A percentile compares a stretch with the other conserved stretches of the same genome.
phyloP scores from a whole-genome alignment of 1,140 invertebrate species.

The Pentalonia nigronervosa region DNA sequence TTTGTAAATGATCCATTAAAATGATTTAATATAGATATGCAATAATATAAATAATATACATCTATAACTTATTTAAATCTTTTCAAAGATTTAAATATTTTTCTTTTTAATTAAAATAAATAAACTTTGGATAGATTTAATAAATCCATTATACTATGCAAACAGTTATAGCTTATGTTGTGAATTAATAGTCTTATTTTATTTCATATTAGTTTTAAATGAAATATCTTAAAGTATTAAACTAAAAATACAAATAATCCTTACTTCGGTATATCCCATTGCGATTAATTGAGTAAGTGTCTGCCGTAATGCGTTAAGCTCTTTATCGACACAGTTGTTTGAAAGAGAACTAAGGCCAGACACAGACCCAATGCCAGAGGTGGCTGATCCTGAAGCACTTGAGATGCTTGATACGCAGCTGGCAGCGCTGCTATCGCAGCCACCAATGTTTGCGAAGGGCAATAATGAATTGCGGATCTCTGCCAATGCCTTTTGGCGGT shows the following conservation, averaged over 20 bases:
- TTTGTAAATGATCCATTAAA: not conserved
- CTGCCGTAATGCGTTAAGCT: slow-evolving; percentile 66
- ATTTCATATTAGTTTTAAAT: not conserved
- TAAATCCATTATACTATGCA: not conserved
- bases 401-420: slow-evolving; percentile 76
- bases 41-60: slow-evolving; percentile 50
- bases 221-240: not conserved
- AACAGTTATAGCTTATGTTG: not conserved
- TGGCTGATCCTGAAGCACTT: slow-evolving; percentile 64
- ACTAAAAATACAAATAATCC: slow-evolving; percentile 54
- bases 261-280: slow-evolving; percentile 75
- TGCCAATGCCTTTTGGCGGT: slow-evolving; percentile 85
- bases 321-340: slow-evolving; percentile 64
- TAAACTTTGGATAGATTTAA: not conserved
- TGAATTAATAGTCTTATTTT: not conserved
- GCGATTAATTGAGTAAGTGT: slow-evolving; percentile 70
- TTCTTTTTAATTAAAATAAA: not conserved
- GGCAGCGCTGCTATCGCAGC: slow-evolving; percentile 69
- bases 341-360: slow-evolving; percentile 71
- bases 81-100: slow-evolving; percentile 28
- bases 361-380: slow-evolving; percentile 72
- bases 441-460: slow-evolving; percentile 80
- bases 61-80: slow-evolving; percentile 23
- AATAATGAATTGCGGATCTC: slow-evolving; percentile 85
- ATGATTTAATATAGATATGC: slow-evolving; percentile 43